Evolutionary conservation across 1,140 invertebrate species (phyloP), one percentile per base, ranked within the genome.

Genomic region (Eurosta solidaginis): DNA sequence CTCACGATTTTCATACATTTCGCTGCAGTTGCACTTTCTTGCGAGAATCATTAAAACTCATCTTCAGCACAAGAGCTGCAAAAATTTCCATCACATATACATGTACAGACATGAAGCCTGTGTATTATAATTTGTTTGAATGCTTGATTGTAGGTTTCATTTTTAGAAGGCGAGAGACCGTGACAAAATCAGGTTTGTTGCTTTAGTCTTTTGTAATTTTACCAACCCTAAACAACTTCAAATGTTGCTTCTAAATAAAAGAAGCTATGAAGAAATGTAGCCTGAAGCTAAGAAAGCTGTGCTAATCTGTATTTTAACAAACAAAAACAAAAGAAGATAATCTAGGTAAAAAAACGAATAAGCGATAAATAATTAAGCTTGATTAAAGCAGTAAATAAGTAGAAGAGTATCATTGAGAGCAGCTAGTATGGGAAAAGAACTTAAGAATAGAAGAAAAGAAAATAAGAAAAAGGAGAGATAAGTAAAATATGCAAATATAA

Each of bases 211-310:
- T 68, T 40, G n/a, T 47, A 17, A 27, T 68, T 40, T 42, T 27
- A 42, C 33, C 59, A 68, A 68, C 59, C 59, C 59, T 68, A 68
- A 68, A 68, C 59, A 68, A 42, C 59, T 68, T 68, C 33, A 42
- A 40, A 5, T 68, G 59, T 36, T 68, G 27, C n/a, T n/a, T n/a
- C 45, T 33, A 20, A 68, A 20, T 40, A 59, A 59, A 59, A 14
- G 7, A 68, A 68, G 59, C 29, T 22, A 63, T 29, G 36, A 40
- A 68, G n/a, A 40, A 68, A 33, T 68, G 33, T 59, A n/a, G 45
- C 45, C 45, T 47, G n/a, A 47, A 47, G 45, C 45, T 33, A 42
- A 33, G 14, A 68, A 29, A 68, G 29, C 33, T 33, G 59, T 29
- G 22, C 54, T 59, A 25, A 33, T 10, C 54, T 59, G 54, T 59